phyloP scores from a whole-genome alignment of 2,113 vertebrate genomes.

The Xiphorhynchus elegans region DNA sequence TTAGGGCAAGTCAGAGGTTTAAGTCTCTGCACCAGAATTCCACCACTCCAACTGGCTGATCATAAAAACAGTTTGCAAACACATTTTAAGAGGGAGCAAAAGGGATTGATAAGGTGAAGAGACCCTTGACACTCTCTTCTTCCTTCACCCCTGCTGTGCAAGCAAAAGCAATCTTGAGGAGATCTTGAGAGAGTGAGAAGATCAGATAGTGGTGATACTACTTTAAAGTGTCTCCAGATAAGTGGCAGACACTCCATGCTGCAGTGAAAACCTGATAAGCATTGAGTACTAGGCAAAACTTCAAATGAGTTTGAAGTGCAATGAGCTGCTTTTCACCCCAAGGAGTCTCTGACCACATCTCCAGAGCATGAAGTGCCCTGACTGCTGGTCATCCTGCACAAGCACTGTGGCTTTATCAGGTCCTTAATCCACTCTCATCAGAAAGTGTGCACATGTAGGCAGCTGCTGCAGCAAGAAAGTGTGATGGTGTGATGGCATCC shows the following conservation, averaged over 20 bases:
- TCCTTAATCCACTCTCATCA: rapidly evolving
- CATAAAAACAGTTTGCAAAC: not conserved
- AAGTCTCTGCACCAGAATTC: not conserved
- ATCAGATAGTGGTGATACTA: not conserved
- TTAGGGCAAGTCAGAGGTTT: not conserved
- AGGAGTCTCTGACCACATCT: not conserved
- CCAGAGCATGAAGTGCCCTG: not conserved
- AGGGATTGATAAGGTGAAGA: not conserved
- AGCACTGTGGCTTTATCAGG: not conserved
- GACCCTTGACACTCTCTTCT: not conserved
- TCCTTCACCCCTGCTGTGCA: not conserved
- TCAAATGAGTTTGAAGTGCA: not conserved
- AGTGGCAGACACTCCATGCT: not conserved
- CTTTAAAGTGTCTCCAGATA: constrained; percentile 16
- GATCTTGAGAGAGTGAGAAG: not conserved
- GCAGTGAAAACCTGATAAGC: constrained; percentile 6
- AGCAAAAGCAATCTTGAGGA: not conserved
- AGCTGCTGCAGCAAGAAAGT: not conserved
- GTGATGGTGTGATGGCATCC: not conserved
- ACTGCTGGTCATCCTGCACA: not conserved
- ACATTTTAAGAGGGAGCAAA: not conserved
- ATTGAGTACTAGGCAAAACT: not conserved
- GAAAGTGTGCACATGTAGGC: rapidly evolving
- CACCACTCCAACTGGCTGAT: not conserved
- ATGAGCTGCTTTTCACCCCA: not conserved